Evolutionary conservation across 1,140 invertebrate genomes (phyloP).

Genomic region (Ostrea edulis): DNA sequence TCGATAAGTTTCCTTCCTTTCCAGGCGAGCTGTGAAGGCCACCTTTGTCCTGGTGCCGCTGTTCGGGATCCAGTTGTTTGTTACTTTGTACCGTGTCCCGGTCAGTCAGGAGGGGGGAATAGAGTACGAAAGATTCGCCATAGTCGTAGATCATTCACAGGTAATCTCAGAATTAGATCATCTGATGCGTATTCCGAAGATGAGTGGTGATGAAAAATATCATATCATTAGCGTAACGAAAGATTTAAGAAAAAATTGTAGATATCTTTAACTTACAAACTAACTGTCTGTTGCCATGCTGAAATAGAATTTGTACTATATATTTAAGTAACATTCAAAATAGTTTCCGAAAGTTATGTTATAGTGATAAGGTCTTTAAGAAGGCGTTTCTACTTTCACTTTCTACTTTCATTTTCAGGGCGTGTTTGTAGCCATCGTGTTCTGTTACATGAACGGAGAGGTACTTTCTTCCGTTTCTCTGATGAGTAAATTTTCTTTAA

Average conservation of each 20-base stretch:
- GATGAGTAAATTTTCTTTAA: too few species aligned
- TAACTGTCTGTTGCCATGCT: too few species aligned
- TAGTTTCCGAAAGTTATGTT: too few species aligned
- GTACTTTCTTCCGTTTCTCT: constrained; percentile 47
- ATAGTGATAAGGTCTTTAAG: too few species aligned
- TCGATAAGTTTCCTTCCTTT: constrained; percentile 23
- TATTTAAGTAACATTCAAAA: too few species aligned
- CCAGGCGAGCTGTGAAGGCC: constrained; percentile 79
- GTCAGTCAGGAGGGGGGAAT: constrained; percentile 51
- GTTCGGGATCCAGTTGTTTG: constrained; percentile 88
- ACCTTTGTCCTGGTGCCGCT: constrained; percentile 90
- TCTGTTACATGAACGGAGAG: constrained; percentile 68
- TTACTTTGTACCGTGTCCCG: constrained; percentile 89
- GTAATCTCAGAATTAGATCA: constrained; percentile 37
- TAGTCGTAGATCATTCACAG: constrained; percentile 69
- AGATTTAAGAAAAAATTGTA: too few species aligned
- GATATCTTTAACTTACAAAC: too few species aligned
- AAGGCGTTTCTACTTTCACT: neutral
- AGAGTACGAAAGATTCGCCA: constrained; percentile 70
- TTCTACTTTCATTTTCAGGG: constrained; percentile 56
- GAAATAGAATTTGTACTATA: too few species aligned
- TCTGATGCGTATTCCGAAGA: too few species aligned
- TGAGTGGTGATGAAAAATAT: too few species aligned
- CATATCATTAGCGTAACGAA: too few species aligned
- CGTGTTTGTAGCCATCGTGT: constrained; percentile 61